These are phyloP conservation scores for Knipowitschia caucasica DNA, from an alignment of 2,797 vertebrate genomes.

Conservation along the genomic window DNA sequence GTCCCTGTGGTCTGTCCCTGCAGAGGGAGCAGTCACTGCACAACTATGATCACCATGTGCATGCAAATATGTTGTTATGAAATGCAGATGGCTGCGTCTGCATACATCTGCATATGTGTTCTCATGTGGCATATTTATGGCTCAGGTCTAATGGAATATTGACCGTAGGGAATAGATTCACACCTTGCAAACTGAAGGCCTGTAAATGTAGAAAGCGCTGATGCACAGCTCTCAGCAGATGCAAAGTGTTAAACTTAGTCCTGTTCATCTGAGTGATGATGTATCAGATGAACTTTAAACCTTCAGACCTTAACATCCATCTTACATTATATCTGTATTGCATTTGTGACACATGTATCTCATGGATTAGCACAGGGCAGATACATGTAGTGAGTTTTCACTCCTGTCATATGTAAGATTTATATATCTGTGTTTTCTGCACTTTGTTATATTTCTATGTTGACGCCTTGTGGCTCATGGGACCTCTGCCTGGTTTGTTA, in stretches of 20 bases:
- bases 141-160: conserved; percentile 1
- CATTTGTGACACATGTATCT: neutral
- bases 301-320: too few species aligned
- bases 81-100: conserved; percentile 26
- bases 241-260: conserved; percentile 29
- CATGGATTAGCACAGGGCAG: neutral
- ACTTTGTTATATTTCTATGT: conserved; percentile 3
- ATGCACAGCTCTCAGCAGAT: conserved; percentile 26
- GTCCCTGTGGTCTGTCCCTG: conserved; percentile 31
- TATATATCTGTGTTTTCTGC: conserved; percentile 7
- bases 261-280: conserved; percentile 27
- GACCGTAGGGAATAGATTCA: conserved; percentile 11
- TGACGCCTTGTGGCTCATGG: neutral
- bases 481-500: neutral
- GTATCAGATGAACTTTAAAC: conserved; percentile 22
- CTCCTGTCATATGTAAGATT: neutral
- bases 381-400: neutral
- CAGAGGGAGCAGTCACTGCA: conserved; percentile 15
- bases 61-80: conserved; percentile 34
- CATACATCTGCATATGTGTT: conserved; percentile 21
- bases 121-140: conserved; percentile 13
- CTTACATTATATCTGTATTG: neutral
- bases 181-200: conserved; percentile 11
- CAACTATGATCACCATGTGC: conserved; percentile 25
- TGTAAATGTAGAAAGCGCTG: conserved; percentile 17